Evolutionary conservation across 2,888 invertebrate species (phyloP).

Genomic region (Horisme vitalbata): DNA sequence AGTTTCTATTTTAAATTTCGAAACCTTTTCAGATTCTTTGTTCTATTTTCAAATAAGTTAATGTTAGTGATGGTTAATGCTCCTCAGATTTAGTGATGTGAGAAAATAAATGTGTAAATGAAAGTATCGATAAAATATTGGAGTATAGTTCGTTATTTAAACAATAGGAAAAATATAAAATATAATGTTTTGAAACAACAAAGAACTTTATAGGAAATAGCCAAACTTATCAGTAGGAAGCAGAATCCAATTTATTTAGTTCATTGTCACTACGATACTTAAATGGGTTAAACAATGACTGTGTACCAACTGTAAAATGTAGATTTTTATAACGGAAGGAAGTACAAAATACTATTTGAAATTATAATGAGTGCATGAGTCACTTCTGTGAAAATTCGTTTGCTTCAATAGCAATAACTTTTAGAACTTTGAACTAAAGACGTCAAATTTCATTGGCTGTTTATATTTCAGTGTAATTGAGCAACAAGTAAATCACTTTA

Average conservation of each 20-base stretch:
- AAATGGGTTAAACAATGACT: background rate
- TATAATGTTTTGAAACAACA: background rate
- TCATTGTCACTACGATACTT: slow-evolving; percentile 8
- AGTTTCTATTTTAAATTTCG: slow-evolving; percentile 9
- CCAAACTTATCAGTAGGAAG: slow-evolving; percentile 13
- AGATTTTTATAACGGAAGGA: slow-evolving; percentile 6
- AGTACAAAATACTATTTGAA: slow-evolving; percentile 1
- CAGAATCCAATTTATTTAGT: slow-evolving; percentile 9
- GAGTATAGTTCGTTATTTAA: too few species aligned
- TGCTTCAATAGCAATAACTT: too few species aligned
- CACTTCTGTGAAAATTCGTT: too few species aligned
- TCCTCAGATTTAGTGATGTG: slow-evolving; percentile 1
- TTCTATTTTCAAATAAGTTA: slow-evolving; percentile 8
- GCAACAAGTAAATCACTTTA: slow-evolving; percentile 11
- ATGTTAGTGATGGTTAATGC: background rate
- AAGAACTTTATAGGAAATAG: background rate
- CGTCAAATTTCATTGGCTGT: too few species aligned
- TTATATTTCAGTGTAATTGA: too few species aligned
- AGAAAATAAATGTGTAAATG: background rate
- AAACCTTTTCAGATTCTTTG: slow-evolving; percentile 1
- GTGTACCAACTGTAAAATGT: background rate
- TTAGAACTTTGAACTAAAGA: too few species aligned
- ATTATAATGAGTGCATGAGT: background rate
- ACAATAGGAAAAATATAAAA: too few species aligned
- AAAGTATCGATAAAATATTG: background rate